Evolutionary conservation across 2,797 vertebrate genomes (phyloP).

Genomic region (Agapornis canus): DNA sequence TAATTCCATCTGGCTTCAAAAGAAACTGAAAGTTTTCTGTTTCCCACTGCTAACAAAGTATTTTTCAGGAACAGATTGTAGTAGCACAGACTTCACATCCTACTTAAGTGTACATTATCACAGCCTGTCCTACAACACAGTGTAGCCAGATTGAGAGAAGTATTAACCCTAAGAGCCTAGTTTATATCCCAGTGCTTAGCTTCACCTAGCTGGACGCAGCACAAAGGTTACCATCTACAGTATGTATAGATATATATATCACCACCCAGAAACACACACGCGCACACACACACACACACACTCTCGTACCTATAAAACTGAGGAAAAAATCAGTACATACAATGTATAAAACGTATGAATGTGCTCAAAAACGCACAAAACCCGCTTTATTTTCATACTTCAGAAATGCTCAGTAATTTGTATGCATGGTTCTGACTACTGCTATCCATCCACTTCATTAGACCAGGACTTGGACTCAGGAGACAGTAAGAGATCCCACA

Average conservation of each 20-base stretch:
- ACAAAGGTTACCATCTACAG: slow-evolving; percentile 27
- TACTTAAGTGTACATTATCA: not conserved
- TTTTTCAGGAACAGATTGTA: not conserved
- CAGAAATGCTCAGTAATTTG: slow-evolving; percentile 54
- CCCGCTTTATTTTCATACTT: slow-evolving; percentile 75
- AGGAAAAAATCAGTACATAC: slow-evolving; percentile 73
- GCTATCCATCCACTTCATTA: slow-evolving; percentile 8
- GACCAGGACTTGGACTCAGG: slow-evolving; percentile 5
- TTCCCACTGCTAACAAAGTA: slow-evolving; percentile 7
- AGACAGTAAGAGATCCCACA: not conserved
- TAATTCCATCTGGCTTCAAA: slow-evolving; percentile 3
- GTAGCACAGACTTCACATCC: not conserved
- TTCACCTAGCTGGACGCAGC: slow-evolving; percentile 23
- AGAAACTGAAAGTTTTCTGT: not conserved
- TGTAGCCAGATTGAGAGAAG: slow-evolving; percentile 2
- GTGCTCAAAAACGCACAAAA: slow-evolving; percentile 82
- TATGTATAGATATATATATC: not conserved
- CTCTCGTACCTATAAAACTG: slow-evolving; percentile 49
- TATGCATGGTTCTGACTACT: slow-evolving; percentile 33
- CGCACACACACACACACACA: not conserved
- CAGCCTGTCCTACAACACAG: not conserved
- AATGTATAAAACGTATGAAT: slow-evolving; percentile 75
- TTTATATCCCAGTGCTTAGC: slow-evolving; percentile 38
- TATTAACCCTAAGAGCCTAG: not conserved
- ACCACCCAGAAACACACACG: not conserved